phyloP scores from a whole-genome alignment of 2,797 vertebrate genomes.

The Phaenicophaeus curvirostris region DNA sequence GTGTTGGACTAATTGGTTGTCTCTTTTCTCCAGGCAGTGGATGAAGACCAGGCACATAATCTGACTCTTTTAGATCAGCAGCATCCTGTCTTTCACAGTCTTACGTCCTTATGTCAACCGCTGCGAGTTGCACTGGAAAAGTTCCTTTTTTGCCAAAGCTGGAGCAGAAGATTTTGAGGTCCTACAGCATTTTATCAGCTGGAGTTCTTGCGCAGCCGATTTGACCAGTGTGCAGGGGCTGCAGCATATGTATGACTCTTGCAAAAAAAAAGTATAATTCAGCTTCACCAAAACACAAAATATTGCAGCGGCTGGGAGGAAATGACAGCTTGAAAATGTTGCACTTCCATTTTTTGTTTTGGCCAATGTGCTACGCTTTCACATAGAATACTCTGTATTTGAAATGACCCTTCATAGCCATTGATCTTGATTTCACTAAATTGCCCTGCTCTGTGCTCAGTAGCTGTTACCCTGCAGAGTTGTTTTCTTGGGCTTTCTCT shows the following conservation, averaged over 20 bases:
- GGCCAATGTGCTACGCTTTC: accelerated
- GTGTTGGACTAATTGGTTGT: constrained; percentile 59
- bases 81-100: not conserved
- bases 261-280: not conserved
- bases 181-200: not conserved
- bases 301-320: not conserved
- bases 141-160: not conserved
- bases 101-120: not conserved
- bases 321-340: not conserved
- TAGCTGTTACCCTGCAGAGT: not conserved
- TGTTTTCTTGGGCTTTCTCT: not conserved
- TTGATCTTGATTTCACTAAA: not conserved
- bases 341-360: not conserved
- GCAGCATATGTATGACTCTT: not conserved
- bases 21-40: constrained; percentile 35
- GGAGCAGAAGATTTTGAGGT: not conserved
- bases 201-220: not conserved
- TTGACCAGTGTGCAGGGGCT: not conserved
- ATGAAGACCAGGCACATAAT: not conserved
- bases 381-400: not conserved
- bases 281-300: not conserved
- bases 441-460: not conserved
- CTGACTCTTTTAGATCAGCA: not conserved
- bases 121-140: not conserved
- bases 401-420: not conserved